These are phyloP conservation scores for Hypanus sabinus DNA, from an alignment of 2,113 vertebrate genomes.

Conservation along the genomic window DNA sequence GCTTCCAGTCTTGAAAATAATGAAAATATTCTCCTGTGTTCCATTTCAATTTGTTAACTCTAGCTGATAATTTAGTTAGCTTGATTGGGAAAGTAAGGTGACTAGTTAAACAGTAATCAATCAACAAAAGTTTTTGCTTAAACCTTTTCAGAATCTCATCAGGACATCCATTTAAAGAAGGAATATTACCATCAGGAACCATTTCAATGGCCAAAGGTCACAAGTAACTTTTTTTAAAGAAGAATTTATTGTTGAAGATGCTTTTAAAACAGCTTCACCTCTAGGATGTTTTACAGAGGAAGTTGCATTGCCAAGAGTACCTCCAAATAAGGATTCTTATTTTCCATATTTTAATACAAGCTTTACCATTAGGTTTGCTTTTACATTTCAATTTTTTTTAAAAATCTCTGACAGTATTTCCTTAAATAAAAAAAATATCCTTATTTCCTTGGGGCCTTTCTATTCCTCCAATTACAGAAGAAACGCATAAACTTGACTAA, in stretches of 20 bases:
- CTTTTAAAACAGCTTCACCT: not conserved
- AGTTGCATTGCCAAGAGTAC: not conserved
- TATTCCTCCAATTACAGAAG: too few species aligned
- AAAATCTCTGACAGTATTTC: too few species aligned
- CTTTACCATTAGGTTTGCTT: not conserved
- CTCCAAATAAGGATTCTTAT: not conserved
- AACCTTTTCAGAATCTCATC: conserved; percentile 6
- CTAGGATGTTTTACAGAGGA: not conserved
- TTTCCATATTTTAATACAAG: not conserved
- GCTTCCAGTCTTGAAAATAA: conserved; percentile 12
- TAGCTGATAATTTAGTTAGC: conserved; percentile 15
- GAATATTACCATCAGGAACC: not conserved
- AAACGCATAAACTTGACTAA: not conserved
- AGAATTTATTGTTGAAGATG: not conserved
- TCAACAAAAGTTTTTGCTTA: not conserved
- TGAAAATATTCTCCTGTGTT: conserved; percentile 8
- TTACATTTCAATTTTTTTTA: not conserved
- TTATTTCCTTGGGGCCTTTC: not conserved
- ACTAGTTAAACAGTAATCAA: not conserved
- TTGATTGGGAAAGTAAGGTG: conserved; percentile 3
- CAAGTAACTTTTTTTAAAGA: not conserved
- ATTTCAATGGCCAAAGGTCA: not conserved
- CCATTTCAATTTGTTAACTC: conserved; percentile 20
- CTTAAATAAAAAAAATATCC: not conserved
- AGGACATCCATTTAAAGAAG: not conserved